phyloP scores from a whole-genome alignment of 2,113 vertebrate genomes.

The Chlorocebus sabaeus region DNA sequence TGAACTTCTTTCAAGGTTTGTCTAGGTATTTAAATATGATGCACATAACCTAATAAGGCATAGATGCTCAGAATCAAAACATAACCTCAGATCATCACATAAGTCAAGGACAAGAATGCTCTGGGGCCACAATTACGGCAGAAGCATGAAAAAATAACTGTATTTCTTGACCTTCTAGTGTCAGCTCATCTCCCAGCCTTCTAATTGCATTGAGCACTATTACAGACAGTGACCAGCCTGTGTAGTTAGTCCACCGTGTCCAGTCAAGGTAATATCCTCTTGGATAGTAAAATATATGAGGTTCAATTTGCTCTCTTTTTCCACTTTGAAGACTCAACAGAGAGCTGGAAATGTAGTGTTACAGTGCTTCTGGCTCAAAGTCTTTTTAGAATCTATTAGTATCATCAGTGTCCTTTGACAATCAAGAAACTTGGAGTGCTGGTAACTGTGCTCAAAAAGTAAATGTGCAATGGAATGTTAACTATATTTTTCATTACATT shows the following conservation, averaged over 20 bases:
- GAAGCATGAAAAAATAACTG: not conserved
- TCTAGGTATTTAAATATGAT: slow-evolving; percentile 43
- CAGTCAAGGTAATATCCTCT: not conserved
- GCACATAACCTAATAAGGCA: slow-evolving; percentile 34
- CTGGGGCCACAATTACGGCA: not conserved
- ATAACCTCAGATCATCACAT: not conserved
- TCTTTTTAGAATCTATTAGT: not conserved
- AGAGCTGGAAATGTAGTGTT: not conserved
- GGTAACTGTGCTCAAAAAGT: not conserved
- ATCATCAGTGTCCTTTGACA: not conserved
- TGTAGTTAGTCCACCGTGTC: not conserved
- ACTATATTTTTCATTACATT: not conserved
- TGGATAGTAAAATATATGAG: not conserved
- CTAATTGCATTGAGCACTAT: not conserved
- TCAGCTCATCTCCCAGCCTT: not conserved
- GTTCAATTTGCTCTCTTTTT: not conserved
- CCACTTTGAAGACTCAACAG: not conserved
- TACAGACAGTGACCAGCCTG: not conserved
- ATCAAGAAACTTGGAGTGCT: not conserved
- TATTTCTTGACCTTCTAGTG: slow-evolving; percentile 19
- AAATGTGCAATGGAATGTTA: not conserved
- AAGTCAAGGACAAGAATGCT: slow-evolving; percentile 16
- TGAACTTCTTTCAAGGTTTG: slow-evolving; percentile 31
- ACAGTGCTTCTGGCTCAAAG: not conserved
- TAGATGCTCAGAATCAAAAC: slow-evolving; percentile 32